Base-by-base conservation (phyloP, 2,888 invertebrate species). In the Ochlodes sylvanus region DNA sequence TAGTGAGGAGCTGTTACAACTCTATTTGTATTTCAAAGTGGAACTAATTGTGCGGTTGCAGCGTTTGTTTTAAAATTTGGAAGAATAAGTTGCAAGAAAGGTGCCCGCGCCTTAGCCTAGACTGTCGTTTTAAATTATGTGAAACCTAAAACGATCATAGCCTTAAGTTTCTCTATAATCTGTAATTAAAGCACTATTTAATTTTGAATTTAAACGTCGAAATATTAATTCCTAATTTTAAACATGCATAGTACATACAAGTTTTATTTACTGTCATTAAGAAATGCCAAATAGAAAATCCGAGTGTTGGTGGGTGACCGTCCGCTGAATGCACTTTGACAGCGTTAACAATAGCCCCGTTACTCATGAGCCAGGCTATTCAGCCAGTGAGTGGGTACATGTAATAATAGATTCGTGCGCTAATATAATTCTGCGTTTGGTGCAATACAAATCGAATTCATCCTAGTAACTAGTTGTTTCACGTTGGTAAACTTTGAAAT, bases 281-380 rank as follows among this genome's bases (percentile, higher is more conserved):
- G n/a, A n/a, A n/a, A n/a, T n/a, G 27, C 27, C 27, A n/a, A n/a
- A n/a, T n/a, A n/a, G 27, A 27, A 27, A 27, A 27, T 15, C 32
- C 5, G 9, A 15, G 2, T 17, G 44, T 44, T 69, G 68, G 70
- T 71, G 71, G 68, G 38, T 57, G 56, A 54, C 52, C 57, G 54
- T 42, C 47, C 60, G 54, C 55, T 70, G 66, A 66, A 70, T 71
- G 72, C 71, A 72, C 76, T 77, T 76, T 78, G 79, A 78, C 77
- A 77, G 76, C 73, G 76, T 75, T 74, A 79, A 82, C 82, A 82
- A 82, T 82, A 82, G 76, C 67, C 58, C 71, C 66, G 73, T 81
- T 81, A 82, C 77, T 82, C 82, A 81, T 57, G 21, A 32, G 10
- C 14, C 14, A 19, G 52, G 2, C 52, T 52, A 52, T 58, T 58